Evolutionary conservation across 1,140 invertebrate genomes (phyloP).

Genomic region (Anagrus nilaparvatae): DNA sequence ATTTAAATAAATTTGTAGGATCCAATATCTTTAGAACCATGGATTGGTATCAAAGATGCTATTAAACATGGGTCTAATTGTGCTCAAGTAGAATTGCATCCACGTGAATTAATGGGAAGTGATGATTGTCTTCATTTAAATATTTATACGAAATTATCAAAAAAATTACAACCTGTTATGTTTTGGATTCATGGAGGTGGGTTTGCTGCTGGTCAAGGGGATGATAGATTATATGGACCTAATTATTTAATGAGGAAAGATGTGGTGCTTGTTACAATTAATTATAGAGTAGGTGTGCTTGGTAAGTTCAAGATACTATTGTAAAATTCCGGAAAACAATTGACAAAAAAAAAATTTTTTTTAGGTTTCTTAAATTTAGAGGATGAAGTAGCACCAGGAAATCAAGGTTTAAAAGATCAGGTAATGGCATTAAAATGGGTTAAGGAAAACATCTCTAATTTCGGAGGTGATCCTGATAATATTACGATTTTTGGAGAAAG

Average conservation of each 20-base stretch:
- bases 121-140: constrained; percentile 80
- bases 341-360: too few relatives aligned
- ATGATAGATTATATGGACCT: constrained; percentile 21
- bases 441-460: constrained; percentile 46
- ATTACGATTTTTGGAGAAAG: constrained; percentile 57
- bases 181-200: constrained; percentile 30
- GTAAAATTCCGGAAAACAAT: too few relatives aligned
- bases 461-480: constrained; percentile 50
- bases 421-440: constrained; percentile 32
- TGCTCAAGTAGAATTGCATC: constrained; percentile 30
- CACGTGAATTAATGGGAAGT: constrained; percentile 16
- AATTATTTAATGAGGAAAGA: constrained; percentile 30
- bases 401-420: constrained; percentile 46
- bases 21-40: constrained; percentile 43
- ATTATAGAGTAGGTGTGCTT: constrained; percentile 39
- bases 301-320: constrained; percentile 17
- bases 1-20: constrained; percentile 35
- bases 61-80: constrained; percentile 43
- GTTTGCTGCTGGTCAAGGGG: constrained; percentile 22
- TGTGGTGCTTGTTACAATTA: constrained; percentile 39
- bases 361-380: constrained; percentile 11
- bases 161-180: constrained; percentile 25
- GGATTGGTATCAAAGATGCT: constrained; percentile 45
- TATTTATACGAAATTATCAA: constrained; percentile 55
- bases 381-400: constrained; percentile 28